Evolutionary conservation across 2,113 vertebrate species (phyloP), one percentile per base, ranked within the genome.

Genomic region (Trogon surrucura): DNA sequence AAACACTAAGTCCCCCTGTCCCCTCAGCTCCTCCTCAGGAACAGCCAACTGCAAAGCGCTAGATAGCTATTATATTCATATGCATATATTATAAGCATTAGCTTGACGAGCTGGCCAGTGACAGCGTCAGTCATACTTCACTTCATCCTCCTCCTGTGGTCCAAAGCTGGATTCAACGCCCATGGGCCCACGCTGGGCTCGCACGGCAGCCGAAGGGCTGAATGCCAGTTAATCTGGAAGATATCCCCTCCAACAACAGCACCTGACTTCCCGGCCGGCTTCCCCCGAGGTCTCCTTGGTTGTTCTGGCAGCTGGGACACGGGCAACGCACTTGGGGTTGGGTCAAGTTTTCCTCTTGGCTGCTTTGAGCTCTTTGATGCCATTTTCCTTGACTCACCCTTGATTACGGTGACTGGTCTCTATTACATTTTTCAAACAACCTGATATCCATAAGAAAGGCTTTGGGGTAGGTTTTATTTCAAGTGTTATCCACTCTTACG

Each of bases 321-420:
- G 54, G 20, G 80, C 80, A 95, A 57, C 1, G 12, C 10, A 12
- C 91, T 96, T 3, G 27, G 89, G 88, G 54, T 85, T 97, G 95
- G 95, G 95, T 95, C 89, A 95, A 88, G 95, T 93, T 97, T 92
- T 96, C 69, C 73, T 77, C 88, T 74, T 91, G 93, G 92, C 95
- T 96, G 94, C 94, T 77, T 91, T 71, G 66, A 75, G 96, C 88
- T 85, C 53, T 91, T 74, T 62, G 92, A 94, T 91, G 96, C 92
- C 93, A 92, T 97, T 97, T 97, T 96, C 82, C 80, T 97, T 91
- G 70, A 96, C 85, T 97, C 95, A 94, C 82, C 80, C 96, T 95
- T 96, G 82, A 94, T 92, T 88, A 86, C 2, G 22, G 71, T 36
- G 84, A 95, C 95, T 86, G 91, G 75, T 89, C 93, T 96, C 95